These are phyloP conservation scores for Misgurnus anguillicaudatus DNA, from an alignment of 2,113 vertebrate species.

Conservation along the genomic window DNA sequence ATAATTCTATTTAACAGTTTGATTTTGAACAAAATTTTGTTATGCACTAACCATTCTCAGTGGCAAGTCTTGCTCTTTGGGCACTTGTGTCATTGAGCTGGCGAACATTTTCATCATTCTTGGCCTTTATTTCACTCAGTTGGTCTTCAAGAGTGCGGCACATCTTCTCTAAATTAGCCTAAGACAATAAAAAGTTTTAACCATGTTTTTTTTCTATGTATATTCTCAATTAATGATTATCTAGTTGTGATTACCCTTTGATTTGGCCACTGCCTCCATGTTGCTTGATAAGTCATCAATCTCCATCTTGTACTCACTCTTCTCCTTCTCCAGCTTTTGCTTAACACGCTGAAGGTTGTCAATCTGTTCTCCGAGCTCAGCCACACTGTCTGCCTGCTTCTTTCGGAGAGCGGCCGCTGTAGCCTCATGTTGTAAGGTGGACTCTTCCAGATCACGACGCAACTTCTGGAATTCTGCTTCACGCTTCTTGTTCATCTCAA, in stretches of 20 bases:
- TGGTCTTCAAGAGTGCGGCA: conserved; percentile 80
- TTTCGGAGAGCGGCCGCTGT: conserved; percentile 69
- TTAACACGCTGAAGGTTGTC: neutral
- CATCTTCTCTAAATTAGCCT: conserved; percentile 81
- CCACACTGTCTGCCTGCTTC: conserved; percentile 80
- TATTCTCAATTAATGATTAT: neutral
- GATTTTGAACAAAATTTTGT: too few relatives aligned
- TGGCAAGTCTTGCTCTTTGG: conserved; percentile 52
- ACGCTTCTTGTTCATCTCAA: conserved; percentile 72
- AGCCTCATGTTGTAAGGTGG: conserved; percentile 69
- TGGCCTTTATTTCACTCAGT: conserved; percentile 75
- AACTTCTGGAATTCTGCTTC: conserved; percentile 69
- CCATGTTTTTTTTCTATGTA: neutral
- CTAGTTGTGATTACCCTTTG: conserved; percentile 57
- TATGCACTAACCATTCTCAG: too few relatives aligned
- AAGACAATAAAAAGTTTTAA: conserved; percentile 2
- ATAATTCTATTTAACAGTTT: too few relatives aligned
- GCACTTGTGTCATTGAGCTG: conserved; percentile 71
- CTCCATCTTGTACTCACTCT: conserved; percentile 89
- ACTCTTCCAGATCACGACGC: conserved; percentile 68
- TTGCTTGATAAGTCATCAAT: conserved; percentile 75
- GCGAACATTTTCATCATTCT: conserved; percentile 77
- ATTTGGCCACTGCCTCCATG: conserved; percentile 76
- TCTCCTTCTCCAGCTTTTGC: neutral
- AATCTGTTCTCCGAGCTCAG: neutral